Evolutionary conservation across 2,888 invertebrate genomes (phyloP).

Genomic region (Empis stercorea): DNA sequence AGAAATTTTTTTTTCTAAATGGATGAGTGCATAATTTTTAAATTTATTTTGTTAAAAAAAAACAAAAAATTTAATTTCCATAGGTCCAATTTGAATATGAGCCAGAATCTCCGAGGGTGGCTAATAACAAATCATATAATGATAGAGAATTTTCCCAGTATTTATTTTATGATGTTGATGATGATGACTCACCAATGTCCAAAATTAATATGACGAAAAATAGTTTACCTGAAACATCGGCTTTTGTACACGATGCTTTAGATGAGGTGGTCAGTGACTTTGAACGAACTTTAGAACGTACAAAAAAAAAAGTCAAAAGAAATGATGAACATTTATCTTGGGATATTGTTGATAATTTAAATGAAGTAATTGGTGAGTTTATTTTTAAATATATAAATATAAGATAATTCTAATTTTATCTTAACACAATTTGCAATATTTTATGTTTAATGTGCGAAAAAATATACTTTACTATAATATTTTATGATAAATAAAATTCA

Average conservation of each 20-base stretch:
- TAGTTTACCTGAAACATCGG: constrained; percentile 32
- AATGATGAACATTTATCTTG: constrained; percentile 17
- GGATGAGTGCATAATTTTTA: too few relatives aligned
- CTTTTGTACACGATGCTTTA: constrained; percentile 37
- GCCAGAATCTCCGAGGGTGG: constrained; percentile 28
- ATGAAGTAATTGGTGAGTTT: constrained; percentile 26
- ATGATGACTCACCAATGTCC: constrained; percentile 1
- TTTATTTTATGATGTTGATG: not conserved
- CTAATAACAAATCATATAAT: constrained; percentile 4
- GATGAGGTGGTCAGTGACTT: constrained; percentile 55
- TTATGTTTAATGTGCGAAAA: too few relatives aligned
- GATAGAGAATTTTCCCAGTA: constrained; percentile 1
- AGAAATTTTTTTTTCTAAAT: too few relatives aligned
- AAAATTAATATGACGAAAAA: constrained; percentile 14
- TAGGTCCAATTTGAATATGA: constrained; percentile 32
- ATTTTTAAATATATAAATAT: constrained; percentile 9
- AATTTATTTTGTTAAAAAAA: too few relatives aligned
- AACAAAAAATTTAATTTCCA: constrained; percentile 7
- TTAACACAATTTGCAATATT: not conserved
- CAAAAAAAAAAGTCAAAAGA: constrained; percentile 19
- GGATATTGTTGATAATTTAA: constrained; percentile 21
- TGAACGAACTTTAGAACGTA: constrained; percentile 51
- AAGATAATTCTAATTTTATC: not conserved
- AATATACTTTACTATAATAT: too few relatives aligned
- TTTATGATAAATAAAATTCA: too few relatives aligned